Conservation (phyloP, 2,113 vertebrate genomes). For the Quiscalus mexicanus region DNA sequence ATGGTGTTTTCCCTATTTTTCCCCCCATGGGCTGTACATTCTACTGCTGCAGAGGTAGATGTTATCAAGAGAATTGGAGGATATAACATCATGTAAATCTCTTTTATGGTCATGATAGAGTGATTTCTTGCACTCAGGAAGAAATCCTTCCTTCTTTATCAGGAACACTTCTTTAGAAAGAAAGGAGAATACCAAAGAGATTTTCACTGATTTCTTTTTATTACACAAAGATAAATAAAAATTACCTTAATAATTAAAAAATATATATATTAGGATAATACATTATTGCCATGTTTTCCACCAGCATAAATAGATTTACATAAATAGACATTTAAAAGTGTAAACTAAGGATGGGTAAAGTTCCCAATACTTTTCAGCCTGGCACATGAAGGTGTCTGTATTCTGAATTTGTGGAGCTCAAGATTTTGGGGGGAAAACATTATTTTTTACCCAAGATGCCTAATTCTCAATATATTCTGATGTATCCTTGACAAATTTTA, state of each 20-base stretch:
- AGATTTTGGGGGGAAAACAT: neutral
- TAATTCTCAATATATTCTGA: neutral
- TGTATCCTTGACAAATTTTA: neutral
- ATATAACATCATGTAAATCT: neutral
- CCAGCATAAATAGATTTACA: slow-evolving; percentile 46
- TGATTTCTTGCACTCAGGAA: neutral
- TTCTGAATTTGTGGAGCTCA: neutral
- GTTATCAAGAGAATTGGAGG: neutral
- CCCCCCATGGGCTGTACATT: rapidly evolving
- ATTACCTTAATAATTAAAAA: neutral
- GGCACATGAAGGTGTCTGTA: rapidly evolving
- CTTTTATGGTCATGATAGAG: neutral
- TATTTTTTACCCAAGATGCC: rapidly evolving
- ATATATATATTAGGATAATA: neutral
- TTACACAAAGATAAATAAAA: slow-evolving; percentile 44
- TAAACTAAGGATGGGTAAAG: neutral
- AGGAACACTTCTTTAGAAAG: neutral
- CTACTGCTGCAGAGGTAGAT: neutral
- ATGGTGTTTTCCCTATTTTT: neutral
- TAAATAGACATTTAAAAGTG: slow-evolving; percentile 17
- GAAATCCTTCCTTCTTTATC: neutral
- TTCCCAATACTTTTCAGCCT: neutral
- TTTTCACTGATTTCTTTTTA: neutral
- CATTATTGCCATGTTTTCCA: neutral
- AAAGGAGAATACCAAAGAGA: neutral